Percentiles rank a stretch among this genome's conserved stretches.
Evolutionary conservation across 2,888 invertebrate genomes (phyloP).

Genomic region (Camponotus fellah): DNA sequence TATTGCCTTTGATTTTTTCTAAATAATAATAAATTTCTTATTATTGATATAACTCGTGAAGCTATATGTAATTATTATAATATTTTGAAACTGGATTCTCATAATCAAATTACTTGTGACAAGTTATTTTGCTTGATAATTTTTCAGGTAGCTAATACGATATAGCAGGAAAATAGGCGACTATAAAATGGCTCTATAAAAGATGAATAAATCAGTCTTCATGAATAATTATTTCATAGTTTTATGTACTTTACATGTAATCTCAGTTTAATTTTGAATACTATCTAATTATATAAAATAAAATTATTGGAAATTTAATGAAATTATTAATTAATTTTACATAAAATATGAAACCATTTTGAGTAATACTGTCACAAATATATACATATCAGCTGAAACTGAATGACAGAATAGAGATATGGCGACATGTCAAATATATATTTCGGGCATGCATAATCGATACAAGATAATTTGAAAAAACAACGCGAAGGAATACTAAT

Average conservation of each 20-base stretch:
- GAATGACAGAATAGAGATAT: slow-evolving; percentile 68
- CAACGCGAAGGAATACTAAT: slow-evolving; percentile 71
- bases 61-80: slow-evolving; percentile 1
- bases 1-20: not conserved
- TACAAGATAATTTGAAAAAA: slow-evolving; percentile 56
- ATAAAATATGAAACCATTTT: slow-evolving; percentile 5
- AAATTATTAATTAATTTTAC: not conserved
- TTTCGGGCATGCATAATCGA: slow-evolving; percentile 64
- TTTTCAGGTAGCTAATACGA: slow-evolving; percentile 59
- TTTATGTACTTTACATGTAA: not conserved
- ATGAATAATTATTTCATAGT: slow-evolving; percentile 16
- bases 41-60: not conserved
- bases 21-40: not conserved
- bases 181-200: slow-evolving; percentile 72
- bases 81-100: slow-evolving; percentile 64
- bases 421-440: slow-evolving; percentile 65
- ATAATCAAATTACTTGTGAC: slow-evolving; percentile 62
- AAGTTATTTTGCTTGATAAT: slow-evolving; percentile 51
- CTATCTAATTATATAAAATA: not conserved
- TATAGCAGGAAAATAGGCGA: slow-evolving; percentile 73
- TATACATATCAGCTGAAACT: slow-evolving; percentile 72
- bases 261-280: not conserved
- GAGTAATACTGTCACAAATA: slow-evolving; percentile 71
- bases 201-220: slow-evolving; percentile 17
- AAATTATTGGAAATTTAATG: slow-evolving; percentile 14